These are phyloP conservation scores for Tiliqua scincoides DNA, from an alignment of 2,113 vertebrate genomes.

Conservation along the genomic window DNA sequence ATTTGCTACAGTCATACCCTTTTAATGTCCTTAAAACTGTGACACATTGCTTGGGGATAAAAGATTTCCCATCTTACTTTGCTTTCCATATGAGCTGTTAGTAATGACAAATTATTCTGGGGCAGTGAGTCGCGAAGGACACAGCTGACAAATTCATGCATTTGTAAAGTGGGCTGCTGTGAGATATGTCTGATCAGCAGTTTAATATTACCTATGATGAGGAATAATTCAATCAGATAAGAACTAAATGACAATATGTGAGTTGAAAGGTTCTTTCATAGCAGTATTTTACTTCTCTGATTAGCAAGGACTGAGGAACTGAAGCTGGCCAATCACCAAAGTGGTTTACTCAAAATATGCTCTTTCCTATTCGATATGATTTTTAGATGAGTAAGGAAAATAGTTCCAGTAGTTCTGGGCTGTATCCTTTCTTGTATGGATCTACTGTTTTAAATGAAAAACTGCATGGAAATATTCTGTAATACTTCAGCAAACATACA, in stretches of 20 bases:
- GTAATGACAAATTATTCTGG: slow-evolving; percentile 86
- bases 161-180: slow-evolving; percentile 70
- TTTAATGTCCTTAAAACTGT: slow-evolving; percentile 64
- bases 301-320: neutral
- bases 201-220: slow-evolving; percentile 72
- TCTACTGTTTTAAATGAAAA: neutral
- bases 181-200: slow-evolving; percentile 80
- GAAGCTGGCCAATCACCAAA: slow-evolving; percentile 22
- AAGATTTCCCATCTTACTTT: slow-evolving; percentile 72
- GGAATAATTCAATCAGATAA: slow-evolving; percentile 78
- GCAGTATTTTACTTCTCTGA: slow-evolving; percentile 42
- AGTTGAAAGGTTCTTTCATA: slow-evolving; percentile 42
- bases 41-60: slow-evolving; percentile 67
- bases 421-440: neutral
- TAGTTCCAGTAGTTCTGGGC: neutral
- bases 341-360: slow-evolving; percentile 27
- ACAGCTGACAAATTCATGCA: slow-evolving; percentile 94
- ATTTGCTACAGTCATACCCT: slow-evolving; percentile 72
- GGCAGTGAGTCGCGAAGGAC: slow-evolving; percentile 96
- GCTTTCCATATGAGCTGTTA: slow-evolving; percentile 72
- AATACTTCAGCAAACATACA: neutral
- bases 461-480: neutral
- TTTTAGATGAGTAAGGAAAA: neutral
- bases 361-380: neutral
- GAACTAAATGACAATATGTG: slow-evolving; percentile 68